Evolutionary conservation across 2,797 vertebrate genomes (phyloP).

Genomic region (Cynopterus sphinx): DNA sequence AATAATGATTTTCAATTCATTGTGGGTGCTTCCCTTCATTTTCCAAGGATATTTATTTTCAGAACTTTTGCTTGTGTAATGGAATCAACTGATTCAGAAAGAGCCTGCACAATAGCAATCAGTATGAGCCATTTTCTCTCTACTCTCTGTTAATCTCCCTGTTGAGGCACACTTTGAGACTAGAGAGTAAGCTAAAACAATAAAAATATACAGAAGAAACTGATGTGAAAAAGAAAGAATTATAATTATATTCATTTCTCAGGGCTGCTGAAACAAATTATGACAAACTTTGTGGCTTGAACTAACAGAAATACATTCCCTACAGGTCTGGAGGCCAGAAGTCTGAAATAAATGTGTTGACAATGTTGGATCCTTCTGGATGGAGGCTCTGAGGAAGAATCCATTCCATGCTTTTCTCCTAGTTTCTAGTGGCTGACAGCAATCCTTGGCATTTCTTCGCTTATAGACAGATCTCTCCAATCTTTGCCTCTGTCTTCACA

Average conservation of each 20-base stretch:
- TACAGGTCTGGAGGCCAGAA: neutral
- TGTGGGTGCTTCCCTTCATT: conserved; percentile 22
- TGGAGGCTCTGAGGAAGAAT: neutral
- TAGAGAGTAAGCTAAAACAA: neutral
- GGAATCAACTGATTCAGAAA: conserved; percentile 33
- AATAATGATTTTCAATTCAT: neutral
- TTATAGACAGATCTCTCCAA: neutral
- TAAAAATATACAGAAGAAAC: neutral
- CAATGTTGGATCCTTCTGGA: neutral
- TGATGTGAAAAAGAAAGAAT: neutral
- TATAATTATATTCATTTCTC: neutral
- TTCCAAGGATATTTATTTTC: conserved; percentile 51
- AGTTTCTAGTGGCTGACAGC: neutral
- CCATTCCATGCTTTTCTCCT: neutral
- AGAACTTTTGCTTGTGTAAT: conserved; percentile 18
- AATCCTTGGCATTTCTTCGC: neutral
- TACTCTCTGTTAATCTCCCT: neutral
- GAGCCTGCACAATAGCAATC: neutral
- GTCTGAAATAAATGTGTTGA: neutral
- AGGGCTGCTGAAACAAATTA: neutral
- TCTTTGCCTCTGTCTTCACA: neutral
- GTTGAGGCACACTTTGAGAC: neutral
- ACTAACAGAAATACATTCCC: neutral
- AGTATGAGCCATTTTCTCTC: neutral
- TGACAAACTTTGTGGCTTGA: neutral